Base-by-base conservation (phyloP, 2,797 vertebrate genomes). In the Poeciliopsis presidionis region DNA sequence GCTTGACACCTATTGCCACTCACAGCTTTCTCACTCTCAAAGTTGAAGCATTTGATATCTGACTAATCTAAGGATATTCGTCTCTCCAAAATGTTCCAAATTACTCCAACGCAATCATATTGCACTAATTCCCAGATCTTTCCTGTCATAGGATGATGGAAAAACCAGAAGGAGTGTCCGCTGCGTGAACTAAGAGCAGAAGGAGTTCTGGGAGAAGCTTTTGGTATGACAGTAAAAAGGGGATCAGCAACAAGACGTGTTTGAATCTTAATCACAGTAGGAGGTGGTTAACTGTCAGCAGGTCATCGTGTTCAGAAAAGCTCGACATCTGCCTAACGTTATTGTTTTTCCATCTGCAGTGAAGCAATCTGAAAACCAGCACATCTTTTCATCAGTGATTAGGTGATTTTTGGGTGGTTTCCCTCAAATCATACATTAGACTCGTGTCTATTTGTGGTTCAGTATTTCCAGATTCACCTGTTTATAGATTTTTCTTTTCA, bases 1-100 rank as follows among this genome's bases (percentile, higher is more conserved):
- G 57, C 76, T 75, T 78, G 82, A 89, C 93, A 95, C 92, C 82
- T 83, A 86, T 85, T 88, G 71, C 57, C 22, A 75, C 55, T 83
- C 87, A 91, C 87, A 90, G 87, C 70, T 82, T 81, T 85, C 65
- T 74, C 79, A 63, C 33, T 65, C 72, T 70, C 81, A 80, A 72
- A 41, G 20, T 14, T 36, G 39, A 59, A 73, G 67, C 36, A 36
- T 30, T 41, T 5, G 43, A 73, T 22, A 43, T 74, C 30, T 45
- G 18, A 79, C 69, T 36, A 61, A 82, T 65, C 76, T 30, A 73
- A 86, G 39, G 39, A 57, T 77, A 25, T 78, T 45, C n/a, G 78
- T 77, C 78, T 28, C 71, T 73, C 22, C 59, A 73, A 16, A 14
- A 79, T 43, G 47, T 76, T 13, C 81, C 7, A 81, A 55, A 90